These are phyloP conservation scores for Tinea pellionella DNA, from an alignment of 2,888 invertebrate species.

Conservation along the genomic window DNA sequence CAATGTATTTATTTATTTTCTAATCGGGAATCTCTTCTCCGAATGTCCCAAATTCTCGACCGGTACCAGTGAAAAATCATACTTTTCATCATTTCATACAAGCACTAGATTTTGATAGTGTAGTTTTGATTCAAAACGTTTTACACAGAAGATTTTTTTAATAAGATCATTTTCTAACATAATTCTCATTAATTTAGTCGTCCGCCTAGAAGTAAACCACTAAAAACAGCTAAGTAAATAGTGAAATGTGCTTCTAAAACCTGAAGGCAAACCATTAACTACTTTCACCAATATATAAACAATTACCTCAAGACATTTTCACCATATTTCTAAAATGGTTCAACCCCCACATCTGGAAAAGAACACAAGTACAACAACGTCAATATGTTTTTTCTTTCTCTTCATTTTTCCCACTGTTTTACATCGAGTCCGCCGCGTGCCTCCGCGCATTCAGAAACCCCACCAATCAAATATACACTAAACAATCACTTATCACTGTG, in stretches of 20 bases:
- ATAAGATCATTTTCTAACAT: too few species aligned
- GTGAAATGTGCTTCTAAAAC: conserved; percentile 9
- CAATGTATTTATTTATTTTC: too few species aligned
- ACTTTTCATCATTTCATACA: too few species aligned
- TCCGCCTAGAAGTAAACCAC: too few species aligned
- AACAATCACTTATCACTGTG: conserved; percentile 12
- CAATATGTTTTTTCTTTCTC: conserved; percentile 40
- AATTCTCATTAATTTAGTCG: too few species aligned
- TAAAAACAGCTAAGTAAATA: background rate
- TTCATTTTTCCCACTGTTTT: conserved; percentile 58
- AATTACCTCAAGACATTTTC: conserved; percentile 69
- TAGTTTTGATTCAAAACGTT: too few species aligned
- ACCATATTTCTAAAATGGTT: conserved; percentile 67
- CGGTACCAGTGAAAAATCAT: too few species aligned
- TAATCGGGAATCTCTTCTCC: too few species aligned
- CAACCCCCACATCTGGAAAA: conserved; percentile 69
- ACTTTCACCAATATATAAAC: conserved; percentile 67
- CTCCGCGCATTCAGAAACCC: background rate
- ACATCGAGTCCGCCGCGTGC: conserved; percentile 51
- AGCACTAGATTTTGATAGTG: too few species aligned
- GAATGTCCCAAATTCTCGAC: too few species aligned
- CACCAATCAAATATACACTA: too few species aligned
- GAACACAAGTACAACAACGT: conserved; percentile 71
- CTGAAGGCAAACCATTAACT: conserved; percentile 45
- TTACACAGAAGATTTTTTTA: too few species aligned